A percentile compares a stretch with the other conserved stretches of the same genome.
These are phyloP conservation scores for Tanypteryx hageni DNA, from an alignment of 2,888 invertebrate species.

Conservation along the genomic window DNA sequence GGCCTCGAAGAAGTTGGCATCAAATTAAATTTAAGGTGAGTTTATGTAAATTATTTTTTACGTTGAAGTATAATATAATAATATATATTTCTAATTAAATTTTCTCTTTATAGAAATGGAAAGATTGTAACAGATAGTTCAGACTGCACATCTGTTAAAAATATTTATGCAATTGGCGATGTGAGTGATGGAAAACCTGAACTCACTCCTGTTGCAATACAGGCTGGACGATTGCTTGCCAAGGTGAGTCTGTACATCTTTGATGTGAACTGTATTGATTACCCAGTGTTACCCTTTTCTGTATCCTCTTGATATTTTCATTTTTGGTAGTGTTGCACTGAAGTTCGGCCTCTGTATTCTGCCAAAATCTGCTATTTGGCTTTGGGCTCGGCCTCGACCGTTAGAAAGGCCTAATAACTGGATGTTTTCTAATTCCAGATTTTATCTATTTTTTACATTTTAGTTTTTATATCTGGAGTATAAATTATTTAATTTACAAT, in stretches of 20 bases:
- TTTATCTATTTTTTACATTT: too few relatives aligned
- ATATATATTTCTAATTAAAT: background rate
- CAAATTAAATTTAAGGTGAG: slow-evolving; percentile 72
- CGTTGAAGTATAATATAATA: background rate
- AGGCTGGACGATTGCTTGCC: slow-evolving; percentile 78
- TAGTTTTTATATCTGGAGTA: too few relatives aligned
- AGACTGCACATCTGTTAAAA: slow-evolving; percentile 76
- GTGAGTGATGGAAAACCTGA: slow-evolving; percentile 77
- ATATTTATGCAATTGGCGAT: slow-evolving; percentile 81
- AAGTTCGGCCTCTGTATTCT: too few relatives aligned
- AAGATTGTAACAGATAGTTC: slow-evolving; percentile 73
- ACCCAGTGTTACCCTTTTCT: background rate
- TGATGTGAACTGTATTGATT: too few relatives aligned
- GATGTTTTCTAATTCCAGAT: too few relatives aligned
- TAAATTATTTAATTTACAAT: too few relatives aligned
- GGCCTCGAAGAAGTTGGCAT: slow-evolving; percentile 76
- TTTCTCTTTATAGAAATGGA: slow-evolving; percentile 71
- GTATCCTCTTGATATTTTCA: background rate
- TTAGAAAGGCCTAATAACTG: too few relatives aligned
- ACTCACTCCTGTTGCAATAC: slow-evolving; percentile 79
- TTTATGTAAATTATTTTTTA: background rate
- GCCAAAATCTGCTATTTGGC: too few relatives aligned
- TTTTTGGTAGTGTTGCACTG: too few relatives aligned
- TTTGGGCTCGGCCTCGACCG: too few relatives aligned
- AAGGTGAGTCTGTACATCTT: slow-evolving; percentile 69